Evolutionary conservation across 92 coral and sea anemone genomes (phyloP), one percentile per base, ranked within the genome.

Genomic region (Umimayanthus kanabou): DNA sequence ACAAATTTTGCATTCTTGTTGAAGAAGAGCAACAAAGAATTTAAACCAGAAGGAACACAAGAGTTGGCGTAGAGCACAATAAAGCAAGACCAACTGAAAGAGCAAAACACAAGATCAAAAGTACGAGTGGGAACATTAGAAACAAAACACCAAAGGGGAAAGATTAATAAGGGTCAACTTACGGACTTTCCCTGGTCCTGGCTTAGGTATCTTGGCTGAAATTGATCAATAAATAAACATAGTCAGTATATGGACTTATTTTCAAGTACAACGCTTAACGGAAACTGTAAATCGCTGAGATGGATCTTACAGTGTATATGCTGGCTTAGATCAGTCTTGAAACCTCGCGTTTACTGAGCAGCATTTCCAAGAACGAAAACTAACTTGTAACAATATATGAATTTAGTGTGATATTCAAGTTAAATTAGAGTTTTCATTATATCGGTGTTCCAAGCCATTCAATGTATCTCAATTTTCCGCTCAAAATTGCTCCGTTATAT

Each of bases 201-300:
- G 84, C 25, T 55, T 33, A 6, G 84, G 84, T 29, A 3, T 15
- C 84, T 29, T 80, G 9, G 84, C 84, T 80, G 84, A 20, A 30
- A 80, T 1, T 7, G 33, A 49, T 10, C 6, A 15, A 80, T 39
- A 30, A 80, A 26, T 43, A 78, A 49, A 9, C 15, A 47, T 6
- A 45, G 25, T 42, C 1, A 47, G 9, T 61, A 61, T 5, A 61
- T 4, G 26, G 25, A 61, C 8, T 18, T 26, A 61, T 4, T 61
- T 61, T 61, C 26, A 61, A 22, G 69, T 61, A 16, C 25, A 61
- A 61, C 7, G 15, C 25, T 61, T 20, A 61, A 53, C 58, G 11
- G 20, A 53, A 53, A 53, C 16, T 53, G 14, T 10, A 50, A 13
- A 50, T 2, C 7, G 15, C 16, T 50, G 1, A 1, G 16, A 50